phyloP scores from a whole-genome alignment of 1,140 invertebrate genomes.

The Wiebesia pumilae region DNA sequence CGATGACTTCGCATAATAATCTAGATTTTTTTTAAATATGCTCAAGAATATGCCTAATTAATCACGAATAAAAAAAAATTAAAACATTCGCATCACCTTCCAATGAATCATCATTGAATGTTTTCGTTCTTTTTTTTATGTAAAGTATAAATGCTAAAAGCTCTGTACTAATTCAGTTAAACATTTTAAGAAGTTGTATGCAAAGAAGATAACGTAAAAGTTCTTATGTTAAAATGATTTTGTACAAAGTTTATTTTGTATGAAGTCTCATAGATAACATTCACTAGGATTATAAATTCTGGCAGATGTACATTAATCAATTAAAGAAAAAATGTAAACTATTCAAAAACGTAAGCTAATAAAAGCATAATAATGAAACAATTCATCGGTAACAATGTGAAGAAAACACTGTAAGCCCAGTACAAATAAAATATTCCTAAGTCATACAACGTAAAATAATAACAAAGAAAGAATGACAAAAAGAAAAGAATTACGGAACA shows the following conservation, averaged over 20 bases:
- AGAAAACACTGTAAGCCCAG: background rate
- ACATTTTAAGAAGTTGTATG: background rate
- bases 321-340: no score
- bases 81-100: background rate
- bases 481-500: background rate
- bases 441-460: background rate
- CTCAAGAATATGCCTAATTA: background rate
- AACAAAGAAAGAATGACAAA: background rate
- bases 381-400: background rate
- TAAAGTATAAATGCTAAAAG: background rate
- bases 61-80: background rate
- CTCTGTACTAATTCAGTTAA: background rate
- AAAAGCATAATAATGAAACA: no score
- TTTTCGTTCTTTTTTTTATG: background rate
- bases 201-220: background rate
- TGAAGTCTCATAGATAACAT: no score
- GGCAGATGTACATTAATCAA: no score
- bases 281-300: no score
- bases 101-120: background rate
- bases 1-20: conserved; percentile 12
- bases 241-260: no score
- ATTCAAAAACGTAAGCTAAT: no score
- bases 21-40: background rate
- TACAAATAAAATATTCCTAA: background rate
- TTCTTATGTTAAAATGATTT: background rate